phyloP scores from a whole-genome alignment of 2,797 vertebrate species.

The Sebastiscus tertius region DNA sequence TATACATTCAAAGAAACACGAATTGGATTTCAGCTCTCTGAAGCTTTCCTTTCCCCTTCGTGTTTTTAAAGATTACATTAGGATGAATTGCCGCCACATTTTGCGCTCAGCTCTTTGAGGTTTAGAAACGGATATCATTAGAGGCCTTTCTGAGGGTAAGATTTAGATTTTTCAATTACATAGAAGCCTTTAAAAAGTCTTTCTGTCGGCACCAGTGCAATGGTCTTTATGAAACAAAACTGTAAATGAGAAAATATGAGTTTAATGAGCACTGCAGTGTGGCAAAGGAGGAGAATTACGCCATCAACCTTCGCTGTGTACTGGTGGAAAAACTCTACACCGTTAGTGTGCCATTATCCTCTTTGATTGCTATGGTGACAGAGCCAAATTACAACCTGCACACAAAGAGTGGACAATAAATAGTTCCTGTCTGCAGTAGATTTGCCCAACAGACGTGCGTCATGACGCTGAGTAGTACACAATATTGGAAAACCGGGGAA shows the following conservation, averaged over 20 bases:
- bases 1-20: constrained; percentile 3
- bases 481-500: neutral
- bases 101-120: constrained; percentile 26
- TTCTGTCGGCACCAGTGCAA: neutral
- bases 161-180: constrained; percentile 38
- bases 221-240: neutral
- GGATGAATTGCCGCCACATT: neutral
- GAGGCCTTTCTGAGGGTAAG: neutral
- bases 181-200: neutral
- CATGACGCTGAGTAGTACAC: neutral
- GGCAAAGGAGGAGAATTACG: constrained; percentile 17
- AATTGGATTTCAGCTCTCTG: constrained; percentile 14
- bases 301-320: constrained; percentile 42
- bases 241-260: constrained; percentile 27
- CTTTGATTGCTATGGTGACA: constrained; percentile 61
- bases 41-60: neutral
- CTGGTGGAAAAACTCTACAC: constrained; percentile 18
- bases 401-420: constrained; percentile 47
- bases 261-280: constrained; percentile 32
- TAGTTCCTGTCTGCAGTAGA: constrained; percentile 34
- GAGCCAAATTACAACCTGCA: constrained; percentile 65
- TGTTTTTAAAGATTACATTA: constrained; percentile 20
- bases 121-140: constrained; percentile 8
- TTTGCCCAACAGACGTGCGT: neutral
- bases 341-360: constrained; percentile 56